Evolutionary conservation across 2,888 invertebrate species (phyloP).

Genomic region (Celastrina argiolus): DNA sequence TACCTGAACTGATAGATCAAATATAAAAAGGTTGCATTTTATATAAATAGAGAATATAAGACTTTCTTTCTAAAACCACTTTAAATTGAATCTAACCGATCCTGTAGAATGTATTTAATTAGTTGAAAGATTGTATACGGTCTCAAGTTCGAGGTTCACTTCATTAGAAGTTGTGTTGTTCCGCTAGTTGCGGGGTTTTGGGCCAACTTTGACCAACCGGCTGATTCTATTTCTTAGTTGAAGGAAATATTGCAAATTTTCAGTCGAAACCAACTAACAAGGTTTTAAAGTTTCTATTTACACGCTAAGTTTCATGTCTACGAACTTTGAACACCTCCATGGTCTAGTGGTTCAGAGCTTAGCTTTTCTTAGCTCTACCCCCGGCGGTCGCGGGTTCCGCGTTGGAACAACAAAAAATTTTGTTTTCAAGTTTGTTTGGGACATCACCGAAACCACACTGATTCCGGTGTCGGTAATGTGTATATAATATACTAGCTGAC

Average conservation of each 20-base stretch:
- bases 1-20: no score
- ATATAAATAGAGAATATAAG: no score
- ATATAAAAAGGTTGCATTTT: no score
- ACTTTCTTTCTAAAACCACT: background rate
- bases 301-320: background rate
- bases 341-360: no score
- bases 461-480: no score
- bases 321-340: no score
- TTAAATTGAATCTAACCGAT: background rate
- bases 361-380: no score
- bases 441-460: no score
- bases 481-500: no score
- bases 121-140: background rate
- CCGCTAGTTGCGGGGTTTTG: background rate
- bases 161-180: slow-evolving; percentile 20
- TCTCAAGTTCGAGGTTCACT: slow-evolving; percentile 3
- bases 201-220: background rate
- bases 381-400: no score
- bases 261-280: background rate
- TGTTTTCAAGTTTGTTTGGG: no score
- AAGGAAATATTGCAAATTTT: background rate
- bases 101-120: slow-evolving; percentile 11
- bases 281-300: background rate
- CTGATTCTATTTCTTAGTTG: background rate
- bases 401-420: no score